Evolutionary conservation across 2,888 invertebrate genomes (phyloP).

Genomic region (Stegana nigrithorax): DNA sequence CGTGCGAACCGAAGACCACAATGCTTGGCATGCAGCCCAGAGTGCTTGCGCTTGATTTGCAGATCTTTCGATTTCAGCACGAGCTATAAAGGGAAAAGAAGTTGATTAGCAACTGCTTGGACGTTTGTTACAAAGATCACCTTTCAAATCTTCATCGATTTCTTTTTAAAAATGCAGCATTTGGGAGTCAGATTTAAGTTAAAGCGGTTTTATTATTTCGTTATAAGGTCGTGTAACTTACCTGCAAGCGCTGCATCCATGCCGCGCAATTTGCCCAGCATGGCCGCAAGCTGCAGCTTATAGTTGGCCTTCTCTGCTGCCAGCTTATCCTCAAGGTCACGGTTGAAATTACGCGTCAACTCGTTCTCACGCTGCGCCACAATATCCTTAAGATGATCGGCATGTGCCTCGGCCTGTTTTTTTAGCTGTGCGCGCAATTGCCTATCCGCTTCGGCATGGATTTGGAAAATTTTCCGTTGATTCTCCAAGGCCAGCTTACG

Average conservation of each 20-base stretch:
- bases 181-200: background rate
- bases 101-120: background rate
- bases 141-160: constrained; percentile 67
- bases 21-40: constrained; percentile 93
- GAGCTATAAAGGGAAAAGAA: constrained; percentile 69
- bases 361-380: constrained; percentile 72
- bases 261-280: constrained; percentile 80
- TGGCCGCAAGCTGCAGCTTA: constrained; percentile 78
- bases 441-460: constrained; percentile 77
- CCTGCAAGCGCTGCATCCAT: constrained; percentile 82
- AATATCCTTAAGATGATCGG: constrained; percentile 82
- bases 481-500: constrained; percentile 77
- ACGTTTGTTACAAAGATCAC: constrained; percentile 49
- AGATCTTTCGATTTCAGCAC: constrained; percentile 79
- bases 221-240: constrained; percentile 61
- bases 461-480: constrained; percentile 75
- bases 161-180: constrained; percentile 62
- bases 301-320: constrained; percentile 77
- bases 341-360: constrained; percentile 70
- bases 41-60: constrained; percentile 86
- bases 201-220: background rate
- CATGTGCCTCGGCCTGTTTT: constrained; percentile 87
- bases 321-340: constrained; percentile 76
- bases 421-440: constrained; percentile 83
- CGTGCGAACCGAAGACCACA: constrained; percentile 80